A percentile compares a stretch with the other conserved stretches of the same genome.
phyloP scores from a whole-genome alignment of 2,888 invertebrate species.

The Pseudoips prasinana region DNA sequence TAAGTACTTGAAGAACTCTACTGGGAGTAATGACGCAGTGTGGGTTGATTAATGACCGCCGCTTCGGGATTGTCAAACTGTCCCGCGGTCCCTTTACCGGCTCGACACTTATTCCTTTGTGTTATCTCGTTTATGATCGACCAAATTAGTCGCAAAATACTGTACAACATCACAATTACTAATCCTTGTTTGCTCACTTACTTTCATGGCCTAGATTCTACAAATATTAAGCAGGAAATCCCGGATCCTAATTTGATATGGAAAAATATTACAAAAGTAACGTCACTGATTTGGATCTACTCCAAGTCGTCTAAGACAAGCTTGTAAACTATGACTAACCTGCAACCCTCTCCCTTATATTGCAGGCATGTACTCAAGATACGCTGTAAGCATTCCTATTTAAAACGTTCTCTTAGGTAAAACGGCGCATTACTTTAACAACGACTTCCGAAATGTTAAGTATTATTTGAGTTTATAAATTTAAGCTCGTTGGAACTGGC shows the following conservation, averaged over 20 bases:
- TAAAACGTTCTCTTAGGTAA: constrained; percentile 13
- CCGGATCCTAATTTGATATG: constrained; percentile 3
- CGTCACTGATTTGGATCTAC: constrained; percentile 16
- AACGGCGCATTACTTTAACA: not conserved
- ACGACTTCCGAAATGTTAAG: too few species aligned
- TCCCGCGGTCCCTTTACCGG: constrained; percentile 24
- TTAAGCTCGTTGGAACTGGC: too few species aligned
- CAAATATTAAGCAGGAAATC: constrained; percentile 2
- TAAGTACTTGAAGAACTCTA: constrained; percentile 30
- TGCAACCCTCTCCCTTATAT: constrained; percentile 19
- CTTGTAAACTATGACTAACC: constrained; percentile 9
- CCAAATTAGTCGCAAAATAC: too few species aligned
- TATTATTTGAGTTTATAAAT: too few species aligned
- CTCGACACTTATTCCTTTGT: constrained; percentile 24
- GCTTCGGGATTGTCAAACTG: constrained; percentile 29
- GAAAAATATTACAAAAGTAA: constrained; percentile 3
- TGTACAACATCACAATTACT: too few species aligned
- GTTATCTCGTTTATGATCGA: constrained; percentile 7
- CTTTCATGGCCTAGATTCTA: not conserved
- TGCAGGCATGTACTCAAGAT: constrained; percentile 12
- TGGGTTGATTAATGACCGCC: constrained; percentile 36
- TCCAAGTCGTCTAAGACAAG: constrained; percentile 21
- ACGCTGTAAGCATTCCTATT: constrained; percentile 12
- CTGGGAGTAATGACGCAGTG: constrained; percentile 33
- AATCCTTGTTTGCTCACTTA: not conserved